Evolutionary conservation across 2,113 vertebrate species (phyloP).

Genomic region (Colaptes auratus): DNA sequence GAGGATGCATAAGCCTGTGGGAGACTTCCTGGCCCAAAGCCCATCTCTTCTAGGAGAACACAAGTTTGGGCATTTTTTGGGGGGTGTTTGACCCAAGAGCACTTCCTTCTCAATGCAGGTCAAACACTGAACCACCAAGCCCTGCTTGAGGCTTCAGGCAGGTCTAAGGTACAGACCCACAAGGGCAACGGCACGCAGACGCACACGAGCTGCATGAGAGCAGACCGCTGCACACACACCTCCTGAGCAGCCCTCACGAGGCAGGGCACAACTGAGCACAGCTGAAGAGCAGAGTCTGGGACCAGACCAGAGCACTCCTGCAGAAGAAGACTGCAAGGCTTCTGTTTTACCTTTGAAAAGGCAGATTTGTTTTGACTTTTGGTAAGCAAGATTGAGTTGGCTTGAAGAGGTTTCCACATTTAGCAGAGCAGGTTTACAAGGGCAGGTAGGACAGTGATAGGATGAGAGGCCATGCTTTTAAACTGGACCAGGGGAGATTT

Average conservation of each 20-base stretch:
- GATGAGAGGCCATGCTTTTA: no score
- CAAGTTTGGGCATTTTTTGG: background rate
- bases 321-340: background rate
- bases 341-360: background rate
- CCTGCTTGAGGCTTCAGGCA: background rate
- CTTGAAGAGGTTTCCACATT: background rate
- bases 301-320: background rate
- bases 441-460: no score
- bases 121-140: background rate
- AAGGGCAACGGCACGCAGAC: background rate
- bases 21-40: background rate
- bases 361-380: background rate
- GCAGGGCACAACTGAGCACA: background rate
- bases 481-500: no score
- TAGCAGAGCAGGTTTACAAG: background rate
- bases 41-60: background rate
- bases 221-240: background rate
- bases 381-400: background rate
- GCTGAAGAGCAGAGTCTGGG: background rate
- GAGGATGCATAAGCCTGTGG: background rate
- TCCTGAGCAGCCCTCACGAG: background rate
- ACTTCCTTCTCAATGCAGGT: constrained; percentile 6
- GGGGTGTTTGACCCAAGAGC: background rate
- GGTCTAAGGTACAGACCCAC: background rate
- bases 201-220: background rate